Base-by-base conservation (phyloP, 2,113 vertebrate species). In the Chunga burmeisteri region DNA sequence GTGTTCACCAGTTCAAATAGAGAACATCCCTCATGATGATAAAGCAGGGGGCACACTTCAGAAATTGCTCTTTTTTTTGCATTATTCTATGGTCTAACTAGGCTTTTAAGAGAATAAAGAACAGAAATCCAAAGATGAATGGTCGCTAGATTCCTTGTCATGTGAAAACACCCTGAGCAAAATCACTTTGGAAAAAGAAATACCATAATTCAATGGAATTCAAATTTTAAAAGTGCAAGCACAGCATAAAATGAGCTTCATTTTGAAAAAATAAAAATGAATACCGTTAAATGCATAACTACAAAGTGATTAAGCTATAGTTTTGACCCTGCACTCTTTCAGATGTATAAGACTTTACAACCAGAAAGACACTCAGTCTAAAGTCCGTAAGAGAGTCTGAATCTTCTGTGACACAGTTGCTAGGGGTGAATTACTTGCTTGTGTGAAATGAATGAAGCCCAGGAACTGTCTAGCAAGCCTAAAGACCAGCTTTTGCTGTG, bases 331-430 rank as follows among this genome's bases (percentile, higher is more conserved):
- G 20, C 32, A 34, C 17, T 83, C 32, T 22, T 63, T 61, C 88
- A 47, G 13, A 30, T 27, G 3, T 42, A 22, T n/a, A 58, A 77
- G 55, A 62, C 16, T 47, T 71, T 29, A 59, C 8, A 47, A 44
- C 20, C 38, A 78, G 49, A 70, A 82, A 70, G 8, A 81, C 13
- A 26, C 7, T 44, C 27, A 23, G 12, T 38, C 19, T 25, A 44
- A 82, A 82, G 27, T 27, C 40, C 4, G 2, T 44, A 36, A 49
- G 8, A 58, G 34, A 58, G 11, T 20, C 44, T 77, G 21, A 66
- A 66, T 66, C 32, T 61, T 53, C 46, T 61, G 71, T 0, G 2
- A 30, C 47, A 47, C 8, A 27, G 20, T 32, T 1, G 0, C 22
- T 55, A 61, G 19, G 34, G 13, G 36, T 1, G 4, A 82, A 47